phyloP scores from a whole-genome alignment of 2,113 vertebrate species.

The Spea multiplicata region DNA sequence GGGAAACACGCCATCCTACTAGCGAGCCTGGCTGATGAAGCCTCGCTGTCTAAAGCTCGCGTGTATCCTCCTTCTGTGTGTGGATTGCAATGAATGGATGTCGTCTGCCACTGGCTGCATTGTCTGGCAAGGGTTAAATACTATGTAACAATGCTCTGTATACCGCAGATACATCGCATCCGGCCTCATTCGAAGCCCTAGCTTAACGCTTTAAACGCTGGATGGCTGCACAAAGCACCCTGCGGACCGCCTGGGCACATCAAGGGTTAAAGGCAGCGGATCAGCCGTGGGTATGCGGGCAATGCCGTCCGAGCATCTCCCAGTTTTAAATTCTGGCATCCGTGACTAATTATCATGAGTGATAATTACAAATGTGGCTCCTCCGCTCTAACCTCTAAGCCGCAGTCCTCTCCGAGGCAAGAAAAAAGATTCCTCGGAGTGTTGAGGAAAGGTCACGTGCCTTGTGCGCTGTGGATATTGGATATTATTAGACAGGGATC shows the following conservation, averaged over 20 bases:
- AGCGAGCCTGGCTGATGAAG: neutral
- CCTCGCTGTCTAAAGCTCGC: neutral
- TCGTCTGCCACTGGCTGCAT: neutral
- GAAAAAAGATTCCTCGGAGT: slow-evolving; percentile 34
- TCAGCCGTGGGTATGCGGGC: neutral
- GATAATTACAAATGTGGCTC: slow-evolving; percentile 14
- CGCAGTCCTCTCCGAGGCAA: slow-evolving; percentile 12
- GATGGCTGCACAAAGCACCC: neutral
- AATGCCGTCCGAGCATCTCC: slow-evolving; percentile 1
- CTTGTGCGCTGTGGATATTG: slow-evolving; percentile 35
- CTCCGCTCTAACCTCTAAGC: slow-evolving; percentile 18
- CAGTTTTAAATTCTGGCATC: neutral
- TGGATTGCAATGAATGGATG: neutral
- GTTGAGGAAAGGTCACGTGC: slow-evolving; percentile 40
- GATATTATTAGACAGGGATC: slow-evolving; percentile 48
- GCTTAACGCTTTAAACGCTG: neutral
- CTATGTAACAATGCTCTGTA: slow-evolving; percentile 16
- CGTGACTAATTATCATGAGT: slow-evolving; percentile 19
- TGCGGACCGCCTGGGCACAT: neutral
- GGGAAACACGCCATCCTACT: neutral
- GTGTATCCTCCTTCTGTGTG: neutral
- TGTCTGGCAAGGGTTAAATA: slow-evolving; percentile 1
- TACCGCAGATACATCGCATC: slow-evolving; percentile 7
- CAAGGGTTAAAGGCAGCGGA: neutral
- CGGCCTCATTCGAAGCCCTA: neutral